Percentiles rank a stretch among this genome's conserved stretches.
These are phyloP conservation scores for Orbicella faveolata DNA, from an alignment of 64 coral and sea anemone genomes.

Conservation along the genomic window DNA sequence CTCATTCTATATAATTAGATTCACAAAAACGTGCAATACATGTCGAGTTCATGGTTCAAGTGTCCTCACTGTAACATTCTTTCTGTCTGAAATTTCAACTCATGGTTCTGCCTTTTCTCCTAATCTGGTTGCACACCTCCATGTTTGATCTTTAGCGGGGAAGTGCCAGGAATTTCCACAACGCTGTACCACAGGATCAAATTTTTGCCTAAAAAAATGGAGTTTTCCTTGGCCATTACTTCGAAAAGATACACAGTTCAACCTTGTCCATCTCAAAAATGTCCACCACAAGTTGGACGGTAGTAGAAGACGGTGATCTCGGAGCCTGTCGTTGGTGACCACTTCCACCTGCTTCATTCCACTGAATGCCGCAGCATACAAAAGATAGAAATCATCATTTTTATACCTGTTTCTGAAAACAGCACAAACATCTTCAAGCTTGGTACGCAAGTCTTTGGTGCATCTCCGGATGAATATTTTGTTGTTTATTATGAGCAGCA, in stretches of 20 bases:
- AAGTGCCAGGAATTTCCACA: slow-evolving; percentile 77
- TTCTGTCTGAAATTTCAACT: neutral
- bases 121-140: slow-evolving; percentile 69
- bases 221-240: slow-evolving; percentile 28
- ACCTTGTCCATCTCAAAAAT: slow-evolving; percentile 79
- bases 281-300: slow-evolving; percentile 53
- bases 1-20: too few species aligned
- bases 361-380: slow-evolving; percentile 79
- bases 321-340: slow-evolving; percentile 75
- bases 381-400: slow-evolving; percentile 77
- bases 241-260: slow-evolving; percentile 75
- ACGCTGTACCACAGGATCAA: slow-evolving; percentile 81
- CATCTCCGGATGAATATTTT: slow-evolving; percentile 44
- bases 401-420: slow-evolving; percentile 47
- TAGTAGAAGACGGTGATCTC: slow-evolving; percentile 74
- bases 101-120: neutral
- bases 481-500: slow-evolving; percentile 57
- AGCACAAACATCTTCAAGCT: slow-evolving; percentile 51
- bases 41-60: too few species aligned
- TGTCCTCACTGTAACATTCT: neutral
- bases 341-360: slow-evolving; percentile 71
- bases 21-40: too few species aligned
- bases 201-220: slow-evolving; percentile 44
- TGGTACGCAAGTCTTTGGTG: slow-evolving; percentile 27
- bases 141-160: slow-evolving; percentile 58